These are phyloP conservation scores for Adoxophyes honmai DNA, from an alignment of 1,140 invertebrate species.

Conservation along the genomic window DNA sequence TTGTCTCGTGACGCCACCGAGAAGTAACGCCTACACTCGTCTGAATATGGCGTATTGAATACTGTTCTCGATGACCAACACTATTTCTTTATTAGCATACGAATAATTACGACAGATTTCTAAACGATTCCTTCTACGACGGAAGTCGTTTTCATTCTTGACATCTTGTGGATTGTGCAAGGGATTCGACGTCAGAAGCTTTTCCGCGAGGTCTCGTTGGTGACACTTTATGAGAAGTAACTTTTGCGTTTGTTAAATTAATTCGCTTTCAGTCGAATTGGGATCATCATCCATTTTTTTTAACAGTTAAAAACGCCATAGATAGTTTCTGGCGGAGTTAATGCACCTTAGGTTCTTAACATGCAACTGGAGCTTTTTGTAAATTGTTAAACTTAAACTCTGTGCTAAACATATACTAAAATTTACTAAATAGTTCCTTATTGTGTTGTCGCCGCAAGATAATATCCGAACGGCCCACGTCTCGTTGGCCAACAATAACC, in stretches of 20 bases:
- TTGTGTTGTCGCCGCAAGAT: neutral
- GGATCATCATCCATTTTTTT: no score
- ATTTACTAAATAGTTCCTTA: neutral
- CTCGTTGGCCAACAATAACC: conserved; percentile 8
- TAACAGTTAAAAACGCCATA: no score
- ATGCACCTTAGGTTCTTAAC: no score
- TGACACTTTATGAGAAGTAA: no score
- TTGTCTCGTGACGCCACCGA: conserved; percentile 38
- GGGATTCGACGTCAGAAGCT: no score
- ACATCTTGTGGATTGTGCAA: neutral
- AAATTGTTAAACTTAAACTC: no score
- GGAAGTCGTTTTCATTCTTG: conserved; percentile 30
- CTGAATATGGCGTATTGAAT: conserved; percentile 35
- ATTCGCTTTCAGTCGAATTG: no score
- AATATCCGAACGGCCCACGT: neutral
- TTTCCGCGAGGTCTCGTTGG: no score
- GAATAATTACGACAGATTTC: conserved; percentile 25
- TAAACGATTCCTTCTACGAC: conserved; percentile 11
- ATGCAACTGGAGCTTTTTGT: no score
- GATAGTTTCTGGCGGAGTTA: no score
- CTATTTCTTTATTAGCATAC: conserved; percentile 35
- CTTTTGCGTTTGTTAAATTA: no score
- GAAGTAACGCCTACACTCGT: conserved; percentile 27
- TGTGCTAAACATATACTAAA: no score
- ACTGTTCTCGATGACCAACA: conserved; percentile 29